Evolutionary conservation across 2,113 vertebrate genomes (phyloP).

Genomic region (Anthoscopus minutus): DNA sequence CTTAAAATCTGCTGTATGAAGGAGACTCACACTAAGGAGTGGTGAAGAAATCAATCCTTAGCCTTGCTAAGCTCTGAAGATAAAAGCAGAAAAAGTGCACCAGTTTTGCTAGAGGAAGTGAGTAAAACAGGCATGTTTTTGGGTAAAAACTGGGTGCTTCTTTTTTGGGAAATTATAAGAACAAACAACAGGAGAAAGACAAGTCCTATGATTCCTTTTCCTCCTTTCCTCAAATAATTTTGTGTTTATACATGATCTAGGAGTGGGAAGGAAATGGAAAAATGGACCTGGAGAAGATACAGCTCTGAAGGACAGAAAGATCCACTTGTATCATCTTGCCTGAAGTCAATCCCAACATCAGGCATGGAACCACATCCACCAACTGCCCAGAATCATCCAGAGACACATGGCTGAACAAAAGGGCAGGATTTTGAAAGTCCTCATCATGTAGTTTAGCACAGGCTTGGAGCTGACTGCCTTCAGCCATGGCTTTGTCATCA

Average conservation of each 20-base stretch:
- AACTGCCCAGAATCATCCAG: not conserved
- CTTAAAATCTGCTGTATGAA: not conserved
- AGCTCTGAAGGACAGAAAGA: not conserved
- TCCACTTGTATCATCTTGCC: not conserved
- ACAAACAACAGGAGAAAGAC: not conserved
- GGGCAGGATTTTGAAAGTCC: not conserved
- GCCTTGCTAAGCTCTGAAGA: not conserved
- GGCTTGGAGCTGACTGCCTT: not conserved
- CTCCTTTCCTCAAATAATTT: not conserved
- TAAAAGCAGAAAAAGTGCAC: not conserved
- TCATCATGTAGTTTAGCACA: not conserved
- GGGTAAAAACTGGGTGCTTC: not conserved
- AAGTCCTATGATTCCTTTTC: not conserved
- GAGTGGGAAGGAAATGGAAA: not conserved
- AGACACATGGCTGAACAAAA: rapidly evolving
- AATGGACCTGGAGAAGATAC: not conserved
- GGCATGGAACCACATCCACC: not conserved
- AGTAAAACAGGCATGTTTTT: not conserved
- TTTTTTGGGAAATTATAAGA: not conserved
- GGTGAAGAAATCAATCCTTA: not conserved
- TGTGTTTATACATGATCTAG: not conserved
- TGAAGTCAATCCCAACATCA: not conserved
- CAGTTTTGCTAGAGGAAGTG: not conserved
- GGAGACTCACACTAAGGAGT: not conserved
- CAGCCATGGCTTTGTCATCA: not conserved